A percentile compares a stretch with the other conserved stretches of the same genome.
These are phyloP conservation scores for Pygoscelis adeliae DNA, from an alignment of 2,113 vertebrate species.

Conservation along the genomic window DNA sequence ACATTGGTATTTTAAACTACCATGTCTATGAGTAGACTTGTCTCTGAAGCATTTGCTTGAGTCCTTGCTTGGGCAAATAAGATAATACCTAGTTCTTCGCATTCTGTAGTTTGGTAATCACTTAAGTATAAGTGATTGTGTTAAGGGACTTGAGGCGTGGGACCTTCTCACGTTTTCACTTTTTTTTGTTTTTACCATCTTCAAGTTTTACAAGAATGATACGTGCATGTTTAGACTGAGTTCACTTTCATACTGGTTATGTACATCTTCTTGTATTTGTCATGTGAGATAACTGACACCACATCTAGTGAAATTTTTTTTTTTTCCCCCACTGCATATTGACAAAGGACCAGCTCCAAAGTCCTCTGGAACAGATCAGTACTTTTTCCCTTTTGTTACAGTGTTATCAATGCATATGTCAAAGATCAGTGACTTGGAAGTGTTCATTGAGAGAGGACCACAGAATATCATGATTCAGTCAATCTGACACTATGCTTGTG, in stretches of 20 bases:
- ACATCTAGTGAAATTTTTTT: not conserved
- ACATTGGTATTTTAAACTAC: not conserved
- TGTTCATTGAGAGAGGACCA: not conserved
- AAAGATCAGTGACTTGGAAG: not conserved
- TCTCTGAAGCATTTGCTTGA: not conserved
- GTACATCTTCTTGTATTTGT: not conserved
- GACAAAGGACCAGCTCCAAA: not conserved
- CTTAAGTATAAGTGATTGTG: not conserved
- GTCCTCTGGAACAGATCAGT: not conserved
- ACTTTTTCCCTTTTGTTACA: not conserved
- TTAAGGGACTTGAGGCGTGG: not conserved
- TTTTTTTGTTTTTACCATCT: not conserved
- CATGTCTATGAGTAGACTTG: not conserved
- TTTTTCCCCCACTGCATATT: not conserved
- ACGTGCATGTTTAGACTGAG: not conserved
- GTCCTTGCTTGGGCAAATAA: not conserved
- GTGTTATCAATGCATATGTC: not conserved
- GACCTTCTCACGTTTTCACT: not conserved
- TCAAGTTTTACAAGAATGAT: not conserved
- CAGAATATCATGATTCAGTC: not conserved
- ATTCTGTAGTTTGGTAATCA: not conserved
- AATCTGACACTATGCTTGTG: not conserved
- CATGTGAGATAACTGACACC: too few species aligned
- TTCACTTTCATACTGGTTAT: not conserved
- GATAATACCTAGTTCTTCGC: not conserved